phyloP scores from a whole-genome alignment of 2,797 vertebrate genomes.

The Fistularia tabacaria region DNA sequence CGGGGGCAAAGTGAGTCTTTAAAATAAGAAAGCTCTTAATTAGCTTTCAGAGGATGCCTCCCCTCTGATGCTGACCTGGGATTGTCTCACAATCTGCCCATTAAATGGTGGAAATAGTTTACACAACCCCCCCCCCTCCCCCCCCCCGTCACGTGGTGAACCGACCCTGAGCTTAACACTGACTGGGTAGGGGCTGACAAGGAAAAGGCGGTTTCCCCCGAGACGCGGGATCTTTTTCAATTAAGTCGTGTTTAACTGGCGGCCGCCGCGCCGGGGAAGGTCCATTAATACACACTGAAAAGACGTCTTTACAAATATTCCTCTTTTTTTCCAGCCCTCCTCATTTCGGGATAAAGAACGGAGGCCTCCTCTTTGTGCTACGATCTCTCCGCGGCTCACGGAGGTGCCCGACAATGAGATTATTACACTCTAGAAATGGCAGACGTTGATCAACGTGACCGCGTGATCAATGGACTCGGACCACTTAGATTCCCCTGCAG shows the following conservation, averaged over 20 bases:
- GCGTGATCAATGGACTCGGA: too few relatives aligned
- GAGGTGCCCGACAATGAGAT: neutral
- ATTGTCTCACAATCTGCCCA: constrained; percentile 8
- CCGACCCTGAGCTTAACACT: constrained; percentile 27
- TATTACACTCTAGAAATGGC: neutral
- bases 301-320: constrained; percentile 2
- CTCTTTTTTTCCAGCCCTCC: neutral
- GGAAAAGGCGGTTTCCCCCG: constrained; percentile 24
- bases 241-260: constrained; percentile 20
- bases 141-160: constrained; percentile 3
- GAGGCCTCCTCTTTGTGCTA: neutral
- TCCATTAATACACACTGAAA: constrained; percentile 7
- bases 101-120: neutral
- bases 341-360: neutral
- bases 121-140: constrained; percentile 8
- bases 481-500: too few relatives aligned
- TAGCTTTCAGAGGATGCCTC: too few relatives aligned
- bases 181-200: constrained; percentile 1
- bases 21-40: too few relatives aligned
- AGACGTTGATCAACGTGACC: too few relatives aligned
- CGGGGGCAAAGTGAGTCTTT: too few relatives aligned
- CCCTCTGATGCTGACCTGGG: neutral
- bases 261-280: constrained; percentile 6
- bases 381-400: neutral
- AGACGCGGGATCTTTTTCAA: constrained; percentile 31